A percentile compares a stretch with the other conserved stretches of the same genome.
Conservation (phyloP, 1,140 invertebrate species). For the Onthophagus taurus region DNA sequence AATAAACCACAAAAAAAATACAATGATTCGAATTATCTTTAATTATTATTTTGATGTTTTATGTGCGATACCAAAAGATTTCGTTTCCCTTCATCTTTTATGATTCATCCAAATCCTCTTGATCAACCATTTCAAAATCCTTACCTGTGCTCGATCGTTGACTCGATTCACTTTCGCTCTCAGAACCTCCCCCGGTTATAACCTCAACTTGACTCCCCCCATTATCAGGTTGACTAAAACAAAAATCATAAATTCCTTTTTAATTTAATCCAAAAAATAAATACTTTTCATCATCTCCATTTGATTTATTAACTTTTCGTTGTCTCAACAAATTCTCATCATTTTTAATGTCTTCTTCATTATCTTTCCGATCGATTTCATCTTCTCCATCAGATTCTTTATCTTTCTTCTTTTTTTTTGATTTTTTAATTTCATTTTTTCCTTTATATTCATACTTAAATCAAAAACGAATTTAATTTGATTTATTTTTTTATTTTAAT, state of each 20-base stretch:
- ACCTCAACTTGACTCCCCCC: slow-evolving; percentile 13
- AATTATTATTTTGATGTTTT: too few species aligned
- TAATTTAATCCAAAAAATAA: too few species aligned
- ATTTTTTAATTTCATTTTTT: slow-evolving; percentile 49
- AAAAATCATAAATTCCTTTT: neutral
- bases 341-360: slow-evolving; percentile 26
- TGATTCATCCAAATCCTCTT: slow-evolving; percentile 45
- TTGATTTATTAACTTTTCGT: slow-evolving; percentile 8
- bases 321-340: slow-evolving; percentile 23
- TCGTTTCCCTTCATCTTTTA: too few species aligned
- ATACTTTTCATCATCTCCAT: slow-evolving; percentile 16
- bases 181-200: slow-evolving; percentile 35
- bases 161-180: slow-evolving; percentile 57
- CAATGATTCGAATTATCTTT: too few species aligned
- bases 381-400: slow-evolving; percentile 64
- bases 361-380: slow-evolving; percentile 40
- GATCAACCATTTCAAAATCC: slow-evolving; percentile 71
- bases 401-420: slow-evolving; percentile 72
- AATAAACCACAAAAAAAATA: too few species aligned
- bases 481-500: slow-evolving; percentile 12
- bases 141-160: slow-evolving; percentile 66
- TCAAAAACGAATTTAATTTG: neutral
- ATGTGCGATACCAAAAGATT: too few species aligned
- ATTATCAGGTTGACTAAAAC: neutral
- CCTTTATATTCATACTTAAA: slow-evolving; percentile 69